Percentiles rank a stretch among this genome's conserved stretches.
phyloP scores from a whole-genome alignment of 2,888 invertebrate species.

The Drosophila silvestris region DNA sequence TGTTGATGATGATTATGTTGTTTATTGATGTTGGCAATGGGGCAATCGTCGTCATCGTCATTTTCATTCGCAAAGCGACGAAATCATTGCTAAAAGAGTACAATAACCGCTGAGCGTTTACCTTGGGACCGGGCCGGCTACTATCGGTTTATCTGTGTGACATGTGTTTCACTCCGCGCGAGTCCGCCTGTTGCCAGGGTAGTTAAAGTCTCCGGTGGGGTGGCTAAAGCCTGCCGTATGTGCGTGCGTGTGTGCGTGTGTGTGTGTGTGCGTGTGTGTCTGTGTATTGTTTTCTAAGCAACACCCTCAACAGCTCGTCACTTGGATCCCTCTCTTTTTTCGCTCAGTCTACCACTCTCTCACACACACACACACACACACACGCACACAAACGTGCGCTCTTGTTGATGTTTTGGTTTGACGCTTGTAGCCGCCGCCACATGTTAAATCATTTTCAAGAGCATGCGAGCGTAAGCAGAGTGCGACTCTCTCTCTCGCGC shows the following conservation, averaged over 20 bases:
- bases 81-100: constrained; percentile 64
- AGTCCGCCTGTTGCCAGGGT: constrained; percentile 48
- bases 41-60: neutral
- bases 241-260: constrained; percentile 9
- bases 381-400: constrained; percentile 7
- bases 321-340: constrained; percentile 28
- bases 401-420: constrained; percentile 59
- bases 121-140: constrained; percentile 44
- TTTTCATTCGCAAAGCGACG: constrained; percentile 22
- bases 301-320: constrained; percentile 46
- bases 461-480: constrained; percentile 46
- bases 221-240: constrained; percentile 33
- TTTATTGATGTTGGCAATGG: constrained; percentile 50
- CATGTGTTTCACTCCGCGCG: constrained; percentile 51
- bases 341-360: constrained; percentile 7
- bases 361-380: neutral
- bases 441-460: constrained; percentile 62
- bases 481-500: constrained; percentile 17
- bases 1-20: constrained; percentile 1
- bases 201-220: constrained; percentile 38
- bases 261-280: constrained; percentile 3
- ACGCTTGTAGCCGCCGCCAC: constrained; percentile 40
- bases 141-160: constrained; percentile 29
- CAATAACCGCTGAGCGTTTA: constrained; percentile 63
- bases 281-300: constrained; percentile 24